Evolutionary conservation across 2,888 invertebrate species (phyloP).

Genomic region (Dichetophora obliterata): DNA sequence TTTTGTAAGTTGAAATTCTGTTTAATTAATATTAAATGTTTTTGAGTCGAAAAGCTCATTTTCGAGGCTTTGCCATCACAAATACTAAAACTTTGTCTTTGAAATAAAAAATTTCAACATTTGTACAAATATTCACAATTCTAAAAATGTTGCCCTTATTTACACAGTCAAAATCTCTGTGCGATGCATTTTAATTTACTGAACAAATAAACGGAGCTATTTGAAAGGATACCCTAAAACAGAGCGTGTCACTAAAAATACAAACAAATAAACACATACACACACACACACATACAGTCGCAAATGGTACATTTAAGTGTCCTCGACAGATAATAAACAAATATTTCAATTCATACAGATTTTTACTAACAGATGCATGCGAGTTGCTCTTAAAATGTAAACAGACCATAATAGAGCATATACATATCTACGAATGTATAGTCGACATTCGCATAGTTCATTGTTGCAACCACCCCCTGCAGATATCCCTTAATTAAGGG

Average conservation of each 20-base stretch:
- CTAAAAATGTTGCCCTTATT: constrained; percentile 13
- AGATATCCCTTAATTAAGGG: constrained; percentile 47
- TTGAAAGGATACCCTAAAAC: not conserved
- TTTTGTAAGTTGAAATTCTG: no score
- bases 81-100: no score
- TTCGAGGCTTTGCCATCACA: no score
- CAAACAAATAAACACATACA: constrained; percentile 8
- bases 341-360: constrained; percentile 29
- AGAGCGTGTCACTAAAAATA: constrained; percentile 8
- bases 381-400: constrained; percentile 30
- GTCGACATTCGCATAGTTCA: not conserved
- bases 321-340: constrained; percentile 31
- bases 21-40: no score
- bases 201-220: constrained; percentile 23
- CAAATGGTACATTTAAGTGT: not conserved
- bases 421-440: no score
- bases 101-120: constrained; percentile 19
- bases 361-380: constrained; percentile 38
- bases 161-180: constrained; percentile 19
- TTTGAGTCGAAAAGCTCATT: no score
- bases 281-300: not conserved
- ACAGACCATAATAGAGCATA: constrained; percentile 18
- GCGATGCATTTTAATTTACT: constrained; percentile 33
- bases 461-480: constrained; percentile 12
- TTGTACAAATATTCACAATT: constrained; percentile 18